Evolutionary conservation across 2,113 vertebrate species (phyloP), one percentile per base, ranked within the genome.

Genomic region (Machaerirhynchus nigripectus): DNA sequence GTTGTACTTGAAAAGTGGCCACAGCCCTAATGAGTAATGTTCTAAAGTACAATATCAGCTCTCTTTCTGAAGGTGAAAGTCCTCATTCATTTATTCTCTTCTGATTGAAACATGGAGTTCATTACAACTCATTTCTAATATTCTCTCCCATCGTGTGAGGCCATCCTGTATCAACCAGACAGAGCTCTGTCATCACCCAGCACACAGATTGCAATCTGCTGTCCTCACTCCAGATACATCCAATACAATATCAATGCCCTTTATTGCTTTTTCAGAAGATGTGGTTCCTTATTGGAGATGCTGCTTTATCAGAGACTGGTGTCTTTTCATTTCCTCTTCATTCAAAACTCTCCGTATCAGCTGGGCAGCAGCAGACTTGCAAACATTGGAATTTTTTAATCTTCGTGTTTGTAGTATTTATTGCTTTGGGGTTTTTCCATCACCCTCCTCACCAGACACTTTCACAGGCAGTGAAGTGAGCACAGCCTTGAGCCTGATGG

Each of bases 241-340:
- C 96, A 91, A 87, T 94, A 96, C 90, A 96, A 97, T 96, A 87
- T 95, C 95, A 95, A 70, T 94, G 89, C 56, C 79, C 87, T 80
- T 97, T 97, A 97, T 97, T 97, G 95, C 97, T 96, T 97, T 97
- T 92, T 47, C 94, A 92, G 94, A 70, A 95, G 92, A 94, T 90
- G 92, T 90, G 93, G 88, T 35, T 77, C 75, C 93, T 94, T 96
- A 96, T 94, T 96, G 94, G 89, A 89, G 93, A 90, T 75, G 90
- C 76, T 91, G 73, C 89, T 97, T 97, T 97, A 97, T 97, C 97
- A 96, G 96, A 67, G 78, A 52, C 95, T 53, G 89, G 94, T 89
- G 95, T 95, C 95, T 96, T 96, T 97, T 97, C 97, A 97, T 97
- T 97, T 97, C 97, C 97, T 97, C 49, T 96, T 92, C 83, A 95